These are phyloP conservation scores for Lycocorax pyrrhopterus DNA, from an alignment of 2,113 vertebrate species.

Conservation along the genomic window DNA sequence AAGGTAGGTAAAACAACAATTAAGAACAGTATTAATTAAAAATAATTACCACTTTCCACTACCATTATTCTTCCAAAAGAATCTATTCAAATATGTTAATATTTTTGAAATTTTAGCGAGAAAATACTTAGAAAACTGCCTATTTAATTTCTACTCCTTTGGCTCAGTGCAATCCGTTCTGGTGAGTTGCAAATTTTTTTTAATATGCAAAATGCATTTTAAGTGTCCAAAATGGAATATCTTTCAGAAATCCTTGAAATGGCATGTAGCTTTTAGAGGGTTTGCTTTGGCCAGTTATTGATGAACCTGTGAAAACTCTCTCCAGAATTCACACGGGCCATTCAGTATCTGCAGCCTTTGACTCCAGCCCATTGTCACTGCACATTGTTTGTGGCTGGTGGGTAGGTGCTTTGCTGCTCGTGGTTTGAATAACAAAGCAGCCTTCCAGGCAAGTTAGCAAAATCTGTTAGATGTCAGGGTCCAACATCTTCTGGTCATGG, in stretches of 20 bases:
- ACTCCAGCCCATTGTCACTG: background rate
- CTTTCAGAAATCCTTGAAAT: background rate
- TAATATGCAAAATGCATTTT: background rate
- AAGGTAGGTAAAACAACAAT: slow-evolving; percentile 7
- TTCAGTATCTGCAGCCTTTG: background rate
- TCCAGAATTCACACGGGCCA: background rate
- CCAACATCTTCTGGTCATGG: background rate
- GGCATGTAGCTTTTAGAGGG: background rate
- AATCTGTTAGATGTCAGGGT: background rate
- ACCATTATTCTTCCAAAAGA: background rate
- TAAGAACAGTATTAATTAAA: background rate
- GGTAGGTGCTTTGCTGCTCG: background rate
- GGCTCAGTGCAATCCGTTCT: background rate
- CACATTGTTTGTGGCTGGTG: background rate
- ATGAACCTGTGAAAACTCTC: background rate
- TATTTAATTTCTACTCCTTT: background rate
- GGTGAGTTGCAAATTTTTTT: background rate
- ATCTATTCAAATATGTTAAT: background rate
- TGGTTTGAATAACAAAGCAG: slow-evolving; percentile 40
- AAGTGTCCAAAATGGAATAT: background rate
- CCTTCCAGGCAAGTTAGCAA: background rate
- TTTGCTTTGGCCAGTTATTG: background rate
- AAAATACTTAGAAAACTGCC: background rate
- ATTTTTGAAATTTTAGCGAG: background rate
- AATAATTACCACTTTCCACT: background rate